Evolutionary conservation across 2,113 vertebrate genomes (phyloP).

Genomic region (Xenus cinereus): DNA sequence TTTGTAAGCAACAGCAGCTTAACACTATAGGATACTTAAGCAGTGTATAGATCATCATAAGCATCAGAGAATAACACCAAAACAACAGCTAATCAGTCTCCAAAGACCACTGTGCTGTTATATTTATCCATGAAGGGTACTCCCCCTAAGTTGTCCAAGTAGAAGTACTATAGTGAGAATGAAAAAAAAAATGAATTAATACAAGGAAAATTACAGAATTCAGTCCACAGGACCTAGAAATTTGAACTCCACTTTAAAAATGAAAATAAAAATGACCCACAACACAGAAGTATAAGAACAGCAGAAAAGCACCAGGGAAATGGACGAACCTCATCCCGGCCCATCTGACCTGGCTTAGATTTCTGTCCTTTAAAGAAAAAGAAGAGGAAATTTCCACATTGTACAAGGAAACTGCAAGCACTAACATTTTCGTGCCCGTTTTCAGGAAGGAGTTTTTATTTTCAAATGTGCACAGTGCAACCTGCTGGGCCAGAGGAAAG

Average conservation of each 20-base stretch:
- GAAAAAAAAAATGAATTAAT: neutral
- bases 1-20: neutral
- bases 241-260: neutral
- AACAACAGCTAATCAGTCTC: neutral
- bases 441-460: neutral
- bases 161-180: neutral
- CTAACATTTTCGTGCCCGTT: neutral
- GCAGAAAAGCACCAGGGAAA: neutral
- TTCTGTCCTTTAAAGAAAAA: neutral
- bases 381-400: neutral
- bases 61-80: neutral
- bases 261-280: neutral
- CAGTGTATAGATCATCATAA: neutral
- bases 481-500: neutral
- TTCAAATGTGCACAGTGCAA: neutral
- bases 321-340: neutral
- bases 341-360: neutral
- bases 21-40: neutral
- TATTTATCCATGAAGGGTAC: neutral
- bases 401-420: neutral
- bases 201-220: neutral
- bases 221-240: neutral
- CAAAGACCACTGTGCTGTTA: neutral
- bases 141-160: neutral
- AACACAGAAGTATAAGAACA: neutral